Evolutionary conservation across 1,140 invertebrate species (phyloP).

Genomic region (Bursaphelenchus mucronatus): DNA sequence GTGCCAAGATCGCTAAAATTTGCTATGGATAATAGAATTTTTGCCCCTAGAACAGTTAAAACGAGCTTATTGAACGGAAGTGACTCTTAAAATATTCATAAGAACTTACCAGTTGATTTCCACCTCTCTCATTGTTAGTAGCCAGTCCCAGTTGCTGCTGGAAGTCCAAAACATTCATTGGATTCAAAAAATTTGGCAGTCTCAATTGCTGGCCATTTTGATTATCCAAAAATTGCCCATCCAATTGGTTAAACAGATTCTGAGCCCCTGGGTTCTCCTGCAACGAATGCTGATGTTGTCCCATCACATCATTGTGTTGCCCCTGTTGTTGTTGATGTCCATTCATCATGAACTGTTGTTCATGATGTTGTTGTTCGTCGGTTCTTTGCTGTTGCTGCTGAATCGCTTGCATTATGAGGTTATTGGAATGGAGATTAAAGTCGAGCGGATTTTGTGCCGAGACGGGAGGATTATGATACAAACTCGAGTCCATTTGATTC

Average conservation of each 20-base stretch:
- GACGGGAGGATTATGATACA: neutral
- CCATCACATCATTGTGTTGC: neutral
- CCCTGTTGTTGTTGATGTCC: neutral
- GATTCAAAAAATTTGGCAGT: conserved; percentile 8
- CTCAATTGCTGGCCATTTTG: conserved; percentile 2
- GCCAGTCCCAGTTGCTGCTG: neutral
- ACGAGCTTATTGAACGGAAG: too few species aligned
- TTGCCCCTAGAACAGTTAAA: too few species aligned
- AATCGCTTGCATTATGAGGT: conserved; percentile 18
- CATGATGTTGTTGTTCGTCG: conserved; percentile 1
- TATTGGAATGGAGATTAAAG: conserved; percentile 14
- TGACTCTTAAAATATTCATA: too few species aligned
- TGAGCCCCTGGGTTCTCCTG: neutral
- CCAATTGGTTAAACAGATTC: neutral
- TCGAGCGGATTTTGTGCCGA: conserved; percentile 4
- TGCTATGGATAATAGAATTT: too few species aligned
- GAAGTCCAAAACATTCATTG: conserved; percentile 14
- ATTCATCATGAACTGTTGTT: conserved; percentile 3
- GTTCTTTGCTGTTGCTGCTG: conserved; percentile 1
- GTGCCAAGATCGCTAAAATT: too few species aligned
- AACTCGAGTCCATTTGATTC: neutral
- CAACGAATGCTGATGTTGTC: conserved; percentile 3
- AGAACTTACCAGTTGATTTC: too few species aligned
- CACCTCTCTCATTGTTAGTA: too few species aligned
- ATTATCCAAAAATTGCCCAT: neutral